A percentile compares a stretch with the other conserved stretches of the same genome.
Conservation (phyloP, 2,113 vertebrate genomes). For the Nannospalax galili region DNA sequence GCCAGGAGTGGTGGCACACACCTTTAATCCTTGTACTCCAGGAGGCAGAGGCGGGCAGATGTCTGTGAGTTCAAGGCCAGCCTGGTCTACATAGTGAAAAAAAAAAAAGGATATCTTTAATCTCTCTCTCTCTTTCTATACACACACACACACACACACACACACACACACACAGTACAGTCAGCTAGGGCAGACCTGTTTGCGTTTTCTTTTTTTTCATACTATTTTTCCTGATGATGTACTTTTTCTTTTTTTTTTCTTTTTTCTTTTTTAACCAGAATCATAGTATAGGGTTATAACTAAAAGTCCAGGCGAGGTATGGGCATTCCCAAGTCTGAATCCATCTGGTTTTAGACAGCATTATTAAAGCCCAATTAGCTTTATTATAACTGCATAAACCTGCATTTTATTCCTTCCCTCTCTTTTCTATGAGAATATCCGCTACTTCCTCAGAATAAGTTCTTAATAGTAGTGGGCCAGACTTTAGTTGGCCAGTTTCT, state of each 20-base stretch:
- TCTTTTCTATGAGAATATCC: constrained; percentile 43
- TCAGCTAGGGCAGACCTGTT: not conserved
- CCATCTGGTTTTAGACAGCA: not conserved
- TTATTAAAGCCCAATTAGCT: not conserved
- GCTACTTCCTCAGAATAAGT: not conserved
- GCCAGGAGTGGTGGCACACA: too few relatives aligned
- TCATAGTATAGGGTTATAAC: not conserved
- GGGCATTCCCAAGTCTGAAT: not conserved
- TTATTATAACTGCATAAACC: not conserved
- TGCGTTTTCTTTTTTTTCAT: not conserved
- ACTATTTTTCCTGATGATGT: not conserved
- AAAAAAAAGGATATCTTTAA: too few relatives aligned
- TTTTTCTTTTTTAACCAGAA: not conserved
- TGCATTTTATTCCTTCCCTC: accelerated
- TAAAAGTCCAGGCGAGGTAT: not conserved
- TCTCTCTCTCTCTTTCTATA: too few relatives aligned
- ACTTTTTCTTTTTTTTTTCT: not conserved
- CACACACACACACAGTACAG: too few relatives aligned
- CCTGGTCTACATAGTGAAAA: too few relatives aligned
- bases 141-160: too few relatives aligned
- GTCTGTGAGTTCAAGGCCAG: too few relatives aligned
- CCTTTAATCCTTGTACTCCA: too few relatives aligned
- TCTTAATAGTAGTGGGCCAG: not conserved
- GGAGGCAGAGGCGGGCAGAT: too few relatives aligned
- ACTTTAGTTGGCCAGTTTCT: not conserved